Base-by-base conservation (phyloP, 1,140 invertebrate genomes). In the Orius insidiosus region DNA sequence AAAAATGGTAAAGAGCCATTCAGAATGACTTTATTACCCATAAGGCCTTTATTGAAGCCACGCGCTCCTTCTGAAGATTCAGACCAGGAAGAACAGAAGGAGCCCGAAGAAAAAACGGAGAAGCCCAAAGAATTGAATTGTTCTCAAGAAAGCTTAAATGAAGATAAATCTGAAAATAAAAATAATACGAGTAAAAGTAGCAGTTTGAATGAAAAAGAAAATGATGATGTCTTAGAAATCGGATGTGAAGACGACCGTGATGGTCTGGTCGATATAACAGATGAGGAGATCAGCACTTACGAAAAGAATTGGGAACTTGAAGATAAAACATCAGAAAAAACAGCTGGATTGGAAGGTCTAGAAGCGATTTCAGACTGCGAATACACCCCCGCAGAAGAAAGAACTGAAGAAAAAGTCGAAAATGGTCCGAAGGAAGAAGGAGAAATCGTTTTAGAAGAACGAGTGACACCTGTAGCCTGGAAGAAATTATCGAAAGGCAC, bases 401-500 rank as follows among this genome's bases (percentile, higher is more conserved):
- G 38, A 35, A 16, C 16, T 14, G 33, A 38, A 33, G 40, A 50
- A 31, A 24, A 35, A 32, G 31, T 8, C 11, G 8, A 43, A 43
- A 32, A 37, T 45, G 32, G 41, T 8, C 32, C 24, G 6, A 45
- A 46, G 35, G 66, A 67, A 58, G 68, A 71, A 49, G 70, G 69
- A 3, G 70, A 75, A 56, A 71, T 71, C 15, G 63, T 71, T 5
- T 48, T 45, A 24, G 48, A 48, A 32, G 48, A 49, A 3, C 58
- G 50, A 49, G 9, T 43, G 18, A 65, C 57, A 53, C 57, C 63
- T 40, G 60, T 75, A 18, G 62, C 72, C 0, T 90, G 87, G 65
- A 88, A 86, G 54, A 85, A 86, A 59, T 63, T 83, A 1, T 80
- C 79, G 7, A 85, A 81, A 56, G 78, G 64, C 52, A 77, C 74